Base-by-base conservation (phyloP, 2,888 invertebrate genomes). In the Phasia obesa region DNA sequence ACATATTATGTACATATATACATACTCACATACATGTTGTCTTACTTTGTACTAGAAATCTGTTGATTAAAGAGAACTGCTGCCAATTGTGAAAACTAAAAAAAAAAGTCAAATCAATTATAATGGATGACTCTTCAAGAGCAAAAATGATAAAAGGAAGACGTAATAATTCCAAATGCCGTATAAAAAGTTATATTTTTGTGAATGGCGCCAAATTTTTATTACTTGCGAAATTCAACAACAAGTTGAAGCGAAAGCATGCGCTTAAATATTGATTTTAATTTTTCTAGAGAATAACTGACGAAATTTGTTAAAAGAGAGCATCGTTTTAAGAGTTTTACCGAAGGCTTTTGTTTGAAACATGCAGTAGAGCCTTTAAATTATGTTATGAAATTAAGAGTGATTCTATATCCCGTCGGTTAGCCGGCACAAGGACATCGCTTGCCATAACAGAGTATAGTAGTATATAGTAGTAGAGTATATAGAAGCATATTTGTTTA, bases 131-230 rank as follows among this genome's bases (percentile, higher is more conserved):
- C 42, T 42, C n/a, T 42, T 42, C 13, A n/a, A 35, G 3, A 11
- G 11, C 35, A 35, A 35, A 35, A 35, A 11, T 1, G 9, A 35
- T 11, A 35, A 42, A 42, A 15, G 38, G 4, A 42, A 42, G 15
- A 47, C 6, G 17, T 47, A 47, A 47, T n/a, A 47, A 7, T 19
- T 57, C 17, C 4, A 53, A 47, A 55, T 35, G 62, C 53, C 55
- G 64, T 23, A 55, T 21, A 17, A 11, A 4, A 27, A 19, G 21
- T 9, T 53, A n/a, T 7, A 49, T 11, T 49, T 65, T 49, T 47
- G 49, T 75, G 77, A 84, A 81, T 84, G 84, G 84, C 84, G 84
- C 84, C 81, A 84, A 84, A 78, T 60, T 71, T 83, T 79, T 7
- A n/a, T 49, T 23, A 9, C 35, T 76, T 62, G 44, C 55, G 47